These are phyloP conservation scores for Myrmophylax atrothorax DNA, from an alignment of 2,113 vertebrate genomes.

Conservation along the genomic window DNA sequence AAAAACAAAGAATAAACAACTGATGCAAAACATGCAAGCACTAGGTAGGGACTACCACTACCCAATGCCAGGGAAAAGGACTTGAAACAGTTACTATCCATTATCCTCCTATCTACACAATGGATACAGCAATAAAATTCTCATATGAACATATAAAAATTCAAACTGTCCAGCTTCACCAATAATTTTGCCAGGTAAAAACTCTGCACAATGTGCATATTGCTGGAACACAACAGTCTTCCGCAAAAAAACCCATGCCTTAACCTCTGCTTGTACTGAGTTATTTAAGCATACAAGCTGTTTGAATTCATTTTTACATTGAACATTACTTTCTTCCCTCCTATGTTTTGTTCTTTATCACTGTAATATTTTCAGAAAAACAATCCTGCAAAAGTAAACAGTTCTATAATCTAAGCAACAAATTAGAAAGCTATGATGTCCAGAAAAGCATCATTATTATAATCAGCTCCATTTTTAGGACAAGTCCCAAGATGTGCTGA, in stretches of 20 bases:
- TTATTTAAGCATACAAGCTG: background rate
- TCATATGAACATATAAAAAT: background rate
- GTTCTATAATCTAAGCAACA: background rate
- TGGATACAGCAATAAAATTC: background rate
- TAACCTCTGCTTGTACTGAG: background rate
- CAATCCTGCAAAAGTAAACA: background rate
- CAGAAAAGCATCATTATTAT: background rate
- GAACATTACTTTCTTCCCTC: background rate
- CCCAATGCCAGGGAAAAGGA: background rate
- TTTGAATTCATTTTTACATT: background rate
- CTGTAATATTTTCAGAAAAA: background rate
- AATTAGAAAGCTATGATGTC: background rate
- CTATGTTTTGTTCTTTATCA: background rate
- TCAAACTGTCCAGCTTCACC: background rate
- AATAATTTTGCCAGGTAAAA: background rate
- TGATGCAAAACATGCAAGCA: background rate
- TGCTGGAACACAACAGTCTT: background rate
- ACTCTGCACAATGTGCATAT: rapidly evolving
- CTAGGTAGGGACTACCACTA: background rate
- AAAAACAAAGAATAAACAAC: background rate
- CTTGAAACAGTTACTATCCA: background rate
- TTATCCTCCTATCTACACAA: background rate
- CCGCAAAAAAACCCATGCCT: background rate
- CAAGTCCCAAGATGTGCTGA: background rate
- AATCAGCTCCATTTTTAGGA: background rate